phyloP scores from a whole-genome alignment of 2,888 invertebrate genomes.

The Ormia ochracea region DNA sequence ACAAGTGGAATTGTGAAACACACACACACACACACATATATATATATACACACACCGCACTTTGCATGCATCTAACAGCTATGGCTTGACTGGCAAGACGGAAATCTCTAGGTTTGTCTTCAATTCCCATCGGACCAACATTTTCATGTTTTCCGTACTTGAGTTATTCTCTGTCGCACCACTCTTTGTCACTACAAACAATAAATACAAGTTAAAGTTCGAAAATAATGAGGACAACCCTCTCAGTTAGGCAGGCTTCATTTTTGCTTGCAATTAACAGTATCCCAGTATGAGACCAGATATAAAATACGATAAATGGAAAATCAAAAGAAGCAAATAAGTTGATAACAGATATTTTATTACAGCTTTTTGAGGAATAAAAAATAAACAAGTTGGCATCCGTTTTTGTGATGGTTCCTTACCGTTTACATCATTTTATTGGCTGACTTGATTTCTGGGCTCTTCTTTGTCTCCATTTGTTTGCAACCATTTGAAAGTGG shows the following conservation, averaged over 20 bases:
- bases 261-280: neutral
- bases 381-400: neutral
- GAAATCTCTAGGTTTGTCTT: slow-evolving; percentile 43
- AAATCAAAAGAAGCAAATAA: neutral
- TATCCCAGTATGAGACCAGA: neutral
- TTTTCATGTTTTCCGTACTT: slow-evolving; percentile 26
- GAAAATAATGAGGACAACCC: neutral
- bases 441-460: neutral
- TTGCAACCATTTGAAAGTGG: slow-evolving; percentile 2
- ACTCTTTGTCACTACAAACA: neutral
- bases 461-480: neutral
- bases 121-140: slow-evolving; percentile 40
- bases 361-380: neutral
- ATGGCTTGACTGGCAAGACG: slow-evolving; percentile 34
- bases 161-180: slow-evolving; percentile 7
- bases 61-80: no score
- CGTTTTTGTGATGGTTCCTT: neutral
- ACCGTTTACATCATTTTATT: neutral
- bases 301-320: no score
- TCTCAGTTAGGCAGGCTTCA: neutral
- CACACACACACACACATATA: neutral
- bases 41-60: no score
- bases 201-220: slow-evolving; percentile 5
- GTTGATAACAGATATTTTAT: neutral
- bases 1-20: neutral